Evolutionary conservation across 2,113 vertebrate genomes (phyloP).

Genomic region (Phoxinus phoxinus): DNA sequence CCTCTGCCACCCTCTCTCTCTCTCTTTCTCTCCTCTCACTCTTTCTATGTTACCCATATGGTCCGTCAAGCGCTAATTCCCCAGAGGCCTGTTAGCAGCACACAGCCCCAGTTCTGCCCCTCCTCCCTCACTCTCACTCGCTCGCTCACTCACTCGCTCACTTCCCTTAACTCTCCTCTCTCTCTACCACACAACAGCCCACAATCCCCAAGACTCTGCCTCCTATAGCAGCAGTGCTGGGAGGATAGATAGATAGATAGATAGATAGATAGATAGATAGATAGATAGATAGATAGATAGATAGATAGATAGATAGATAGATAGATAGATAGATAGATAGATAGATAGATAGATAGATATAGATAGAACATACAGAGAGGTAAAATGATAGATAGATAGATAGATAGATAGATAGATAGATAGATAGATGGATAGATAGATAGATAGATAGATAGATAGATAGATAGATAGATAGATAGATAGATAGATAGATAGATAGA

Average conservation of each 20-base stretch:
- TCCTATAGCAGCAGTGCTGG: background rate
- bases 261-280: too few species aligned
- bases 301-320: too few species aligned
- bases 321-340: too few species aligned
- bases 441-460: background rate
- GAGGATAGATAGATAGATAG: background rate
- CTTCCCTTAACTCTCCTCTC: slow-evolving; percentile 59
- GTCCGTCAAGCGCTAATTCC: slow-evolving; percentile 87
- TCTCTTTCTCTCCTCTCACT: slow-evolving; percentile 66
- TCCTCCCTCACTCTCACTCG: slow-evolving; percentile 67
- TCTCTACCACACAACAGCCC: slow-evolving; percentile 72
- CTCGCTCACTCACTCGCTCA: slow-evolving; percentile 77
- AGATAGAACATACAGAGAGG: too few species aligned
- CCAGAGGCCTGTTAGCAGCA: slow-evolving; percentile 94
- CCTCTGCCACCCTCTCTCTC: slow-evolving; percentile 78
- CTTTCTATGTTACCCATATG: slow-evolving; percentile 97
- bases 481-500: background rate
- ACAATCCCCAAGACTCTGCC: slow-evolving; percentile 17
- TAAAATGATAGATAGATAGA: background rate
- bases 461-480: background rate
- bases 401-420: too few species aligned
- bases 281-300: too few species aligned
- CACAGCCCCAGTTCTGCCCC: slow-evolving; percentile 84
- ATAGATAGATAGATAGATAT: too few species aligned
- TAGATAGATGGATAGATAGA: background rate